These are phyloP conservation scores for Mormyrops boulengeri DNA, from an alignment of 2,797 vertebrate genomes.

Conservation along the genomic window DNA sequence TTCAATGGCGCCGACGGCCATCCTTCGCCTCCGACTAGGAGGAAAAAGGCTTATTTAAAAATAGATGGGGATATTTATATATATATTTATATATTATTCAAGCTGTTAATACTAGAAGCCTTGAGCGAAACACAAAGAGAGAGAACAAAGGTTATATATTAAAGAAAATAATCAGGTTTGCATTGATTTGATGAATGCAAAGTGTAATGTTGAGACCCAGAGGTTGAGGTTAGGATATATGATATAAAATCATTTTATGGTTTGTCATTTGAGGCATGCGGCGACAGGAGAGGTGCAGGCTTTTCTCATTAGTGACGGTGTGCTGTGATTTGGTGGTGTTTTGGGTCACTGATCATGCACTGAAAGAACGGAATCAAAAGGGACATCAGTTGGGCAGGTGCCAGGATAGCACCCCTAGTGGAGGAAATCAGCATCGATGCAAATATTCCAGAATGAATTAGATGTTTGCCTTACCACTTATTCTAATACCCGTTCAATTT, in stretches of 20 bases:
- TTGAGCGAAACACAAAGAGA: slow-evolving; percentile 66
- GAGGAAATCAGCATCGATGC: background rate
- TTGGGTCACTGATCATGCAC: background rate
- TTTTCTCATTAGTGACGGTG: slow-evolving; percentile 42
- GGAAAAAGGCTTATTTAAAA: slow-evolving; percentile 42
- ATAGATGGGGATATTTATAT: slow-evolving; percentile 53
- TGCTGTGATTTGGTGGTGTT: background rate
- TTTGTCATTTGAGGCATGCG: slow-evolving; percentile 62
- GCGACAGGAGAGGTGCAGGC: slow-evolving; percentile 58
- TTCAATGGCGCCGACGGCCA: slow-evolving; percentile 48
- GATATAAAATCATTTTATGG: slow-evolving; percentile 53
- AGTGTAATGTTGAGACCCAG: slow-evolving; percentile 31
- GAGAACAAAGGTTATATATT: slow-evolving; percentile 75
- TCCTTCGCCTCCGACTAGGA: slow-evolving; percentile 33
- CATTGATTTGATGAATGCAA: slow-evolving; percentile 32
- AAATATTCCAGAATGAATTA: background rate
- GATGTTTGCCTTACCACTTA: background rate
- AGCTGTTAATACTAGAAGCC: slow-evolving; percentile 52
- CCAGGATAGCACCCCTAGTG: background rate
- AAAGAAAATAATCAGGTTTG: slow-evolving; percentile 68
- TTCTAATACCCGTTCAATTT: background rate
- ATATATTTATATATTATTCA: slow-evolving; percentile 70
- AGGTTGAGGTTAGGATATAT: background rate
- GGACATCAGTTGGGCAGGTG: background rate
- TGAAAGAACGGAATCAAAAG: background rate